Percentiles rank a stretch among this genome's conserved stretches.
These are phyloP conservation scores for Pachydiplax longipennis DNA, from an alignment of 2,888 invertebrate species.

Conservation along the genomic window DNA sequence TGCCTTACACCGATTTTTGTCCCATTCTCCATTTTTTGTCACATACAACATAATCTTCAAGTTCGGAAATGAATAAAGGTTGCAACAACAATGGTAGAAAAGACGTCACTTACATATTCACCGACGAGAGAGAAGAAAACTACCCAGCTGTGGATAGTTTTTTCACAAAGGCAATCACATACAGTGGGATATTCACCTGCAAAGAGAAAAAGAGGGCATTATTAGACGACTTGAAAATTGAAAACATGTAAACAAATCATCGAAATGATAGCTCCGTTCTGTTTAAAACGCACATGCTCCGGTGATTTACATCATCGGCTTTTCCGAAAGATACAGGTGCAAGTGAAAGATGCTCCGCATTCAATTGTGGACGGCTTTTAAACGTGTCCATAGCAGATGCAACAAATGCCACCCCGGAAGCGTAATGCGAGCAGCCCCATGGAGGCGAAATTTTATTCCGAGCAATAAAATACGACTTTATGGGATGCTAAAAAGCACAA, in stretches of 20 bases:
- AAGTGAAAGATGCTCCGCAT: background rate
- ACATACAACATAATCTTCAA: too few relatives aligned
- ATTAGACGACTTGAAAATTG: background rate
- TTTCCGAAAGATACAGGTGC: background rate
- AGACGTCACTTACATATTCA: background rate
- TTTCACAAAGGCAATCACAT: background rate
- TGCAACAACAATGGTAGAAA: too few relatives aligned
- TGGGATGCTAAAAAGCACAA: too few relatives aligned
- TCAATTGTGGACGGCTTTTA: background rate
- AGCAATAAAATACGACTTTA: too few relatives aligned
- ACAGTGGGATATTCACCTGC: background rate
- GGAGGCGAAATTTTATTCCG: too few relatives aligned
- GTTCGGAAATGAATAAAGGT: too few relatives aligned
- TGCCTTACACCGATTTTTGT: too few relatives aligned
- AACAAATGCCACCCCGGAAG: too few relatives aligned
- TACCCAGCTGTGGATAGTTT: background rate
- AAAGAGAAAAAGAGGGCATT: background rate
- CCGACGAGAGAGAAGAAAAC: too few relatives aligned
- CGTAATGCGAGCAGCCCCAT: too few relatives aligned
- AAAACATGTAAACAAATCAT: background rate
- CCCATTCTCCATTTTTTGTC: too few relatives aligned
- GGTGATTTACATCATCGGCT: background rate
- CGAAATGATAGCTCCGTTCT: background rate
- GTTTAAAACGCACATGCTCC: background rate
- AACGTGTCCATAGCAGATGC: too few relatives aligned